Conservation (phyloP, 1,140 invertebrate species). For the Cylas formicarius region DNA sequence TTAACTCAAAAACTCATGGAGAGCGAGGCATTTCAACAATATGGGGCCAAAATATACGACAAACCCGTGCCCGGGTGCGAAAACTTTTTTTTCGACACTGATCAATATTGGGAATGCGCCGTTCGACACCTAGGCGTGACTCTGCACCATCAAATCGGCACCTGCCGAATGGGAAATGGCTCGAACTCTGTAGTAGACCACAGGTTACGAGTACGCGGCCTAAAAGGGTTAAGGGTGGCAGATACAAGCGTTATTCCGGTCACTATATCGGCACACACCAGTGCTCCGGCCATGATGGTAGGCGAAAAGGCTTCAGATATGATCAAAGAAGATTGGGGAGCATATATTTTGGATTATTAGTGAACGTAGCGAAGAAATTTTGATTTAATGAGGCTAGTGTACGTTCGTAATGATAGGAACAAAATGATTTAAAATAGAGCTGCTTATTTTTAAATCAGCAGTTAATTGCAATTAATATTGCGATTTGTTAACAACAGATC, state of each 20-base stretch:
- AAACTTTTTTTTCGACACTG: constrained; percentile 19
- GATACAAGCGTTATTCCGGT: constrained; percentile 71
- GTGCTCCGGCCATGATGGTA: constrained; percentile 73
- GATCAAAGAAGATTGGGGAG: constrained; percentile 56
- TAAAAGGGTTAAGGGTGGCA: constrained; percentile 56
- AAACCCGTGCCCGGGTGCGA: constrained; percentile 26
- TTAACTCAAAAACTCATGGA: constrained; percentile 21
- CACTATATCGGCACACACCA: constrained; percentile 64
- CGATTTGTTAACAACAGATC: no score
- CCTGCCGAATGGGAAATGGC: constrained; percentile 55
- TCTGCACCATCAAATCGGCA: constrained; percentile 50
- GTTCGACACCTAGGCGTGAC: constrained; percentile 48
- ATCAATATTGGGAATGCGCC: constrained; percentile 33
- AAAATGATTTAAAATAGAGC: no score
- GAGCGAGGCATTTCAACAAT: constrained; percentile 24
- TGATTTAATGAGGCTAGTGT: not conserved
- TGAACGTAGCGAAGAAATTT: constrained; percentile 2
- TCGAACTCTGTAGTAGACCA: constrained; percentile 54
- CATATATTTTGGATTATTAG: not conserved
- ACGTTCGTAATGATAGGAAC: no score
- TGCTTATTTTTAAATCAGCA: no score
- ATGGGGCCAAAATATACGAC: constrained; percentile 14
- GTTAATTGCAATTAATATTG: no score
- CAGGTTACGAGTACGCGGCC: constrained; percentile 46
- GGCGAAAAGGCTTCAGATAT: constrained; percentile 79